These are phyloP conservation scores for Cryptomyrus ogoouensis DNA, from an alignment of 2,113 vertebrate genomes.

Conservation along the genomic window DNA sequence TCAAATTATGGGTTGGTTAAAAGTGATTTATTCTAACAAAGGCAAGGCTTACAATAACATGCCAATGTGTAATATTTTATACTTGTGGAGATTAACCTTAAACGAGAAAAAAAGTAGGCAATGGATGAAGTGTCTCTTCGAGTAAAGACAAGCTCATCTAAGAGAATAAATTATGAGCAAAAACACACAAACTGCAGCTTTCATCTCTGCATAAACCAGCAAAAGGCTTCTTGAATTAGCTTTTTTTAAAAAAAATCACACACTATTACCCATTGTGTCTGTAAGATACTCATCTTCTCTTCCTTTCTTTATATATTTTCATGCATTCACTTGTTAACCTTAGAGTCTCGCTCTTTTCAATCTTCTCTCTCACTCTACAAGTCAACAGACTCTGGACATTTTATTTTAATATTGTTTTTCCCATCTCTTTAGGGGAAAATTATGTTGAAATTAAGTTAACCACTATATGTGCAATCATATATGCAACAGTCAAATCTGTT, in stretches of 20 bases:
- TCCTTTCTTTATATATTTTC: slow-evolving; percentile 8
- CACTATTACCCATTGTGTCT: slow-evolving; percentile 45
- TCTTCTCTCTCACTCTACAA: not conserved
- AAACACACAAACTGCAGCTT: slow-evolving; percentile 49
- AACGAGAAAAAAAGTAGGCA: slow-evolving; percentile 31
- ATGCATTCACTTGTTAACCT: not conserved
- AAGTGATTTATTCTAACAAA: slow-evolving; percentile 14
- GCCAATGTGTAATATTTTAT: not conserved
- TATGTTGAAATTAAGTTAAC: not conserved
- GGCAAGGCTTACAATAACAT: slow-evolving; percentile 34
- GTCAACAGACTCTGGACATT: not conserved
- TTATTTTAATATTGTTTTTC: not conserved
- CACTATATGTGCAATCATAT: not conserved
- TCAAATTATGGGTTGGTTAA: slow-evolving; percentile 28
- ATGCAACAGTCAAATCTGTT: not conserved
- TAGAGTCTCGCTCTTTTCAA: slow-evolving; percentile 16
- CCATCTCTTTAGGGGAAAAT: not conserved
- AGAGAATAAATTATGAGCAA: slow-evolving; percentile 61
- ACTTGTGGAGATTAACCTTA: slow-evolving; percentile 11
- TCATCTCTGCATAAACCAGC: slow-evolving; percentile 55
- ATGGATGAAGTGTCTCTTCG: not conserved
- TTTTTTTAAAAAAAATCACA: slow-evolving; percentile 50
- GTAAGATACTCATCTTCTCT: slow-evolving; percentile 2
- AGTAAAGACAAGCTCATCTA: slow-evolving; percentile 54
- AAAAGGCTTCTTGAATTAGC: slow-evolving; percentile 55